Conservation (phyloP, 2,113 vertebrate species). For the Phrynocephalus versicolor region DNA sequence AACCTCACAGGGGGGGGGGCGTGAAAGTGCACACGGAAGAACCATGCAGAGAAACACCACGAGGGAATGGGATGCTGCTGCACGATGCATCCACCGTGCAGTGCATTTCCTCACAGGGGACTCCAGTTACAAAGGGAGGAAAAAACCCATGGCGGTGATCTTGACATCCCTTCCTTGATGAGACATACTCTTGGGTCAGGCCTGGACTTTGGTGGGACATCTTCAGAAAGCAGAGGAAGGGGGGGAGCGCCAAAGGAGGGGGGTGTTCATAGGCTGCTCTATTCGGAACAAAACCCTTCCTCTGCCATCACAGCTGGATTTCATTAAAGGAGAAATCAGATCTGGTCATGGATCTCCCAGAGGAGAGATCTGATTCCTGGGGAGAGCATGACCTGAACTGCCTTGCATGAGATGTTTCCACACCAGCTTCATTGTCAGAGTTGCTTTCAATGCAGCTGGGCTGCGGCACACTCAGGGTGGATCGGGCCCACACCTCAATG, state of each 20-base stretch:
- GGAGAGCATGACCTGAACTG: not conserved
- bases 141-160: no score
- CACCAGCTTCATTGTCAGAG: not conserved
- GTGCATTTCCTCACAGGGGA: not conserved
- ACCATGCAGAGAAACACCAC: not conserved
- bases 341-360: not conserved
- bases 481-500: not conserved
- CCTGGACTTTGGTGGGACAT: no score
- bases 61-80: not conserved
- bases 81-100: not conserved
- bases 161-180: no score
- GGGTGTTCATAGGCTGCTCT: no score
- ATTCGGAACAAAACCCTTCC: no score
- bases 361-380: not conserved
- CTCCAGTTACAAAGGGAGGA: no score
- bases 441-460: not conserved
- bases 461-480: not conserved
- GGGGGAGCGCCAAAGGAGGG: not conserved
- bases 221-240: no score
- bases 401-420: no score
- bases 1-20: not conserved
- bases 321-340: not conserved
- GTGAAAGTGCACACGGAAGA: not conserved
- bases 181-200: no score
- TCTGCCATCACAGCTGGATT: no score